Percentiles rank a stretch among this genome's conserved stretches.
phyloP scores from a whole-genome alignment of 2,888 invertebrate genomes.

The Nudaria mundana region DNA sequence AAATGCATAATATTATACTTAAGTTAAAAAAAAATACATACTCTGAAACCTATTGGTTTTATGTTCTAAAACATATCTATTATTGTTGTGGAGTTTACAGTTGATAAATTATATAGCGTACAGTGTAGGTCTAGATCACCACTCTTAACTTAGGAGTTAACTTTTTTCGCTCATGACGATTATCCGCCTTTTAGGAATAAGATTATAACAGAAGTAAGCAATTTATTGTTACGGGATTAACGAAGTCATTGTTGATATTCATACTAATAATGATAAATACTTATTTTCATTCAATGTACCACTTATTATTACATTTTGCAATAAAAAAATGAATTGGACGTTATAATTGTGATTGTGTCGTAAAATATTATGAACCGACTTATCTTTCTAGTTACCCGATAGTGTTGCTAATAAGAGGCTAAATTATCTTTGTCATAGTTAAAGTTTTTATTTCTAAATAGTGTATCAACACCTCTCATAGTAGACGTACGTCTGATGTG shows the following conservation, averaged over 20 bases:
- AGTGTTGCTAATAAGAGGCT: background rate
- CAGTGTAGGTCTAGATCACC: no score
- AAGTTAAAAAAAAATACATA: no score
- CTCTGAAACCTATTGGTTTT: slow-evolving; percentile 8
- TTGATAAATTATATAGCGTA: slow-evolving; percentile 19
- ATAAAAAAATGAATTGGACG: slow-evolving; percentile 17
- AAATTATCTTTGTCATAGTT: no score
- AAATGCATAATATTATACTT: no score
- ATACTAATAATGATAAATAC: slow-evolving; percentile 14
- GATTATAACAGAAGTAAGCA: slow-evolving; percentile 52
- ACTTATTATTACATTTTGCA: slow-evolving; percentile 16
- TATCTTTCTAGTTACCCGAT: slow-evolving; percentile 8
- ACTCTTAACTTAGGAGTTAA: slow-evolving; percentile 29
- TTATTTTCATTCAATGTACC: slow-evolving; percentile 21
- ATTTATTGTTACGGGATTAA: slow-evolving; percentile 31
- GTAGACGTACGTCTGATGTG: no score
- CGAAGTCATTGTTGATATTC: slow-evolving; percentile 26
- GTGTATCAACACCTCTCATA: no score
- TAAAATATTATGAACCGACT: slow-evolving; percentile 29
- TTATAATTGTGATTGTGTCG: slow-evolving; percentile 20
- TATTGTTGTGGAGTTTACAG: slow-evolving; percentile 26
- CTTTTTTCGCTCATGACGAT: slow-evolving; percentile 62
- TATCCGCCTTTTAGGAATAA: slow-evolving; percentile 72
- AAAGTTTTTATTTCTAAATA: no score
- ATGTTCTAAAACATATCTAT: slow-evolving; percentile 24